These are phyloP conservation scores for Plecturocebus donacophilus DNA, from an alignment of 2,113 vertebrate species.

Conservation along the genomic window DNA sequence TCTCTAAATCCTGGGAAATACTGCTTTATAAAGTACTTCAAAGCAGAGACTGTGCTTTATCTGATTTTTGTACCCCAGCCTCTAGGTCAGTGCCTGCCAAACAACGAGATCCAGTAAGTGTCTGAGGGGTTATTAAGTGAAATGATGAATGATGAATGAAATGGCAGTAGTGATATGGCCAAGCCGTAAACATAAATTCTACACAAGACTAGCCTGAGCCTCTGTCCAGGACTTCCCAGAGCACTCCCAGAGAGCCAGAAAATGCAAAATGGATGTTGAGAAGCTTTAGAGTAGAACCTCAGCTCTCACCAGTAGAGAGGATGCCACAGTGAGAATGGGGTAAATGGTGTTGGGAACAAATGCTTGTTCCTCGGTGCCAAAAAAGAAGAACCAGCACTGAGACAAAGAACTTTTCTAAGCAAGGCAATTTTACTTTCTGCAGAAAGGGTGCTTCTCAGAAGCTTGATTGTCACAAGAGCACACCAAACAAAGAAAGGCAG, in stretches of 20 bases:
- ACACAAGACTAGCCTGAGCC: neutral
- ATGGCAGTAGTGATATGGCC: neutral
- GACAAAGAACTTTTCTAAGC: too few species aligned
- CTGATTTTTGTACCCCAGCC: neutral
- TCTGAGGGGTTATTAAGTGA: neutral
- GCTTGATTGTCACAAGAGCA: too few species aligned
- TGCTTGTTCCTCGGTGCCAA: too few species aligned
- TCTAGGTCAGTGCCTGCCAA: neutral
- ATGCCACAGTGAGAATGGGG: too few species aligned
- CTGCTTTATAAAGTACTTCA: neutral
- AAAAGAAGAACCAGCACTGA: too few species aligned
- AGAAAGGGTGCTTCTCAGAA: too few species aligned
- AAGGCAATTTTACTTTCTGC: too few species aligned
- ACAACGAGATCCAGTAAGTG: neutral
- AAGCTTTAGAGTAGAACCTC: too few species aligned
- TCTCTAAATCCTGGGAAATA: neutral
- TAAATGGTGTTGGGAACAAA: neutral
- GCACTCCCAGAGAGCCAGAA: neutral
- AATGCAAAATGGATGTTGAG: neutral
- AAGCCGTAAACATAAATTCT: neutral
- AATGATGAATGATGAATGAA: neutral
- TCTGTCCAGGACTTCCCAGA: neutral
- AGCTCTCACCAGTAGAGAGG: neutral
- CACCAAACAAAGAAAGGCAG: too few species aligned
- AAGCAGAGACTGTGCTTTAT: neutral